These are phyloP conservation scores for Gallirallus australis DNA, from an alignment of 2,797 vertebrate genomes.

Conservation along the genomic window DNA sequence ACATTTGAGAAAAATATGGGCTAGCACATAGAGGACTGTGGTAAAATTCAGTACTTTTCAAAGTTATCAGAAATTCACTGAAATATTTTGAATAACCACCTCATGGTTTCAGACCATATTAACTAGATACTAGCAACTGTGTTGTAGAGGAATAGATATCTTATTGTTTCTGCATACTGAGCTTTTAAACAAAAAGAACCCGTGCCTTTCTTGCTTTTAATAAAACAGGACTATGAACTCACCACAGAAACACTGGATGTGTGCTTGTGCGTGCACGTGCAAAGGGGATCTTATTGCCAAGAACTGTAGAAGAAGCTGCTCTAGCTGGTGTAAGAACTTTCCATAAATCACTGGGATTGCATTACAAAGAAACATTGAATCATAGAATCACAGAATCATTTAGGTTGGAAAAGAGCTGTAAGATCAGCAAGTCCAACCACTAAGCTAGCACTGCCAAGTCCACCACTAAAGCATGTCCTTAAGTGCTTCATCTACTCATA, in stretches of 20 bases:
- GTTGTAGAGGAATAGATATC: neutral
- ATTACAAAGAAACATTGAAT: neutral
- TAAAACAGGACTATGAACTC: accelerated
- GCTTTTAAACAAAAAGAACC: neutral
- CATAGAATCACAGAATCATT: too few species aligned
- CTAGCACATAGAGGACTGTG: neutral
- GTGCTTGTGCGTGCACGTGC: accelerated
- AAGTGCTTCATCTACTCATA: neutral
- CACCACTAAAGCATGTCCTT: too few species aligned
- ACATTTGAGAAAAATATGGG: neutral
- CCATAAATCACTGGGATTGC: neutral
- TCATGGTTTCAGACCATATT: neutral
- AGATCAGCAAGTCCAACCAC: too few species aligned
- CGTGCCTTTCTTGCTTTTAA: neutral
- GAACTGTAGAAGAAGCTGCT: neutral
- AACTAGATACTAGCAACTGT: neutral
- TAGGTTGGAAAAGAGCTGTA: too few species aligned
- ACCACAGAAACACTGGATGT: neutral
- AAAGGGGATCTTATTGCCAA: neutral
- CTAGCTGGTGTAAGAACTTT: neutral
- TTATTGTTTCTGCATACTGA: neutral
- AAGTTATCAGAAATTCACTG: neutral
- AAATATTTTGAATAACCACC: neutral
- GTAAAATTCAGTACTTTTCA: neutral
- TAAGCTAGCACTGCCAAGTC: too few species aligned